These are phyloP conservation scores for Apomyelois bistriatella DNA, from an alignment of 2,888 invertebrate genomes.

Conservation along the genomic window DNA sequence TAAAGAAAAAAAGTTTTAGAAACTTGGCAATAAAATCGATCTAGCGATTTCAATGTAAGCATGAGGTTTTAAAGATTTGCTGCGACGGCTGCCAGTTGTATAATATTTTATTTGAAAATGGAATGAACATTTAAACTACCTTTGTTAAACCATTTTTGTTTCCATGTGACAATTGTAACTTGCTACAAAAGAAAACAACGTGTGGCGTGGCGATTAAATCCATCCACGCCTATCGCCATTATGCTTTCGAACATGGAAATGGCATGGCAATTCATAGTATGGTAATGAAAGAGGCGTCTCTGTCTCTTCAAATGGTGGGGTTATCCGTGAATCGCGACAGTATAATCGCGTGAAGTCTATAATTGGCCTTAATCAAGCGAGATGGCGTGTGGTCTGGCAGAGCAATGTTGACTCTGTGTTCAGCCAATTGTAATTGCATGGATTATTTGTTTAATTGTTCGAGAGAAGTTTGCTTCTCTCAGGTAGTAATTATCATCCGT, in stretches of 20 bases:
- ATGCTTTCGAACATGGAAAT: constrained; percentile 54
- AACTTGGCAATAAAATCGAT: neutral
- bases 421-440: constrained; percentile 41
- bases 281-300: constrained; percentile 59
- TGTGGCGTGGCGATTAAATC: constrained; percentile 42
- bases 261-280: constrained; percentile 53
- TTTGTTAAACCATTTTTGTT: constrained; percentile 28
- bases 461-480: constrained; percentile 26
- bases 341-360: constrained; percentile 65
- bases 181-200: constrained; percentile 33
- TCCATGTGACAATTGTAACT: constrained; percentile 45
- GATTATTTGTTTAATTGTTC: constrained; percentile 39
- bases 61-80: too few relatives aligned
- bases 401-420: constrained; percentile 38
- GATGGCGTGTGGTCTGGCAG: constrained; percentile 47
- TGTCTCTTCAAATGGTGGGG: constrained; percentile 58
- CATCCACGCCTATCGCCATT: constrained; percentile 43
- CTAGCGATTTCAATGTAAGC: too few relatives aligned
- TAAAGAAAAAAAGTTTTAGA: neutral
- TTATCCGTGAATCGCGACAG: constrained; percentile 62
- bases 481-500: constrained; percentile 28
- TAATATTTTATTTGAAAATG: constrained; percentile 13
- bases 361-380: constrained; percentile 70
- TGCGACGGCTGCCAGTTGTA: too few relatives aligned
- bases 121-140: constrained; percentile 3